Base-by-base conservation (phyloP, 2,797 vertebrate genomes). In the Danio choprae region DNA sequence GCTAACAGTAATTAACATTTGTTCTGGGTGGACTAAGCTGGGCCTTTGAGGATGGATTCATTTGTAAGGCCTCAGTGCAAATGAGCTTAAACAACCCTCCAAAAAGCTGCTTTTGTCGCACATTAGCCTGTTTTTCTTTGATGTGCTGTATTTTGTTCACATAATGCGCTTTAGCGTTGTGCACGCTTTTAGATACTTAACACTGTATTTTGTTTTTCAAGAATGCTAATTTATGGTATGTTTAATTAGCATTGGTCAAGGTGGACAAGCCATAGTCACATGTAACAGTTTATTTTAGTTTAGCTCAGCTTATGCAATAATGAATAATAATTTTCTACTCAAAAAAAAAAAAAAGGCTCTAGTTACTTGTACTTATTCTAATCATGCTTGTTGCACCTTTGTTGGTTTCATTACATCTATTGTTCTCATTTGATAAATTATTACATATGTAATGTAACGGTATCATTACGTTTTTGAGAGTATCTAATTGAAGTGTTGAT, bases 1-100 rank as follows among this genome's bases (percentile, higher is more conserved):
- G 50, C 20, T 64, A 80, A 74, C 65, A 69, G 84, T 80, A 75
- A 84, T 85, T 59, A 79, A 71, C 81, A 74, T 79, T 80, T 65
- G 64, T 38, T 56, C 11, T 55, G 50, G 20, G 40, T 2, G 15
- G 41, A 36, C 64, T 67, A 84, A 76, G 65, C 70, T 29, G 18
- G 70, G 41, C 59, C 70, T 77, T 68, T 80, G 59, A 77, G 51
- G 13, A 51, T 16, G 18, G 46, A 75, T 71, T 81, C 40, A 58
- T 77, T 73, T 38, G n/a, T 55, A 48, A 44, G 41, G 18, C 67
- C 53, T 77, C 13, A 29, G 63, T 69, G 48, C 15, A 51, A 65
- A 74, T 60, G 69, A 15, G 16, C 78, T 74, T 79, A 62, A 62
- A 77, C 13, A 29, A 18, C 48, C 53, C 15, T 15, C 20, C 9